Base-by-base conservation (phyloP, 2,797 vertebrate genomes). In the Chiroxiphia lanceolata region DNA sequence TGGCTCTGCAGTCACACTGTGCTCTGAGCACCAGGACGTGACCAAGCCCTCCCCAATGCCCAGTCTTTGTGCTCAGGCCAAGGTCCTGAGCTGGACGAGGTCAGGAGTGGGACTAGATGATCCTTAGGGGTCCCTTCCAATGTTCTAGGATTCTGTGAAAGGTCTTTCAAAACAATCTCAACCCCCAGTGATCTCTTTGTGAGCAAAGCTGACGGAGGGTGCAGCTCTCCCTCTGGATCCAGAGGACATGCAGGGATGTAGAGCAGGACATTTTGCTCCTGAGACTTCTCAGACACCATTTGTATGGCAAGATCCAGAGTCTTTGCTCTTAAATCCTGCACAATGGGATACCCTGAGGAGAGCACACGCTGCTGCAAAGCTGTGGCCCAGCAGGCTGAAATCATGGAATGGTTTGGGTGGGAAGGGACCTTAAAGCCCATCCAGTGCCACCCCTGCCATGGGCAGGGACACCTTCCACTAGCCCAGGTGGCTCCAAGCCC, bases 371-470 rank as follows among this genome's bases (percentile, higher is more conserved):
- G 31, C 48, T 34, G 42, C 38, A 33, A 47, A 50, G 59, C 34
- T 12, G 44, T 1, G 1, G 13, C 2, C 31, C 44, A 11, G 59
- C 15, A 22, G 20, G 21, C 22, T 57, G 13, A 9, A 16, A n/a
- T 25, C 15, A 25, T 8, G 38, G 77, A 31, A 34, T 33, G 31
- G 18, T 10, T 69, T 61, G 40, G 18, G 31, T 5, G 11, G 31
- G 45, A 3, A 54, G 10, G 47, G 47, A 22, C 21, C 4, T 34
- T 0, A 68, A 13, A 54, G 6, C 18, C 1, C 47, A 68, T 4
- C 40, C 17, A 13, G 8, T 31, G 0, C 34, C 38, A 26, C 11
- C 53, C 29, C 23, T 81, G 53, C 45, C 60, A 47, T 9, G 25
- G 51, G 14, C 70, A 82, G 63, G 54, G 63, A 54, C 70, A 68